Percentiles rank a stretch among this genome's conserved stretches.
These are phyloP conservation scores for Aurelia aurita complex sp. Pacific DNA, from an alignment of 30 jellyfish, hydroid and myxozoan species.

Conservation along the genomic window DNA sequence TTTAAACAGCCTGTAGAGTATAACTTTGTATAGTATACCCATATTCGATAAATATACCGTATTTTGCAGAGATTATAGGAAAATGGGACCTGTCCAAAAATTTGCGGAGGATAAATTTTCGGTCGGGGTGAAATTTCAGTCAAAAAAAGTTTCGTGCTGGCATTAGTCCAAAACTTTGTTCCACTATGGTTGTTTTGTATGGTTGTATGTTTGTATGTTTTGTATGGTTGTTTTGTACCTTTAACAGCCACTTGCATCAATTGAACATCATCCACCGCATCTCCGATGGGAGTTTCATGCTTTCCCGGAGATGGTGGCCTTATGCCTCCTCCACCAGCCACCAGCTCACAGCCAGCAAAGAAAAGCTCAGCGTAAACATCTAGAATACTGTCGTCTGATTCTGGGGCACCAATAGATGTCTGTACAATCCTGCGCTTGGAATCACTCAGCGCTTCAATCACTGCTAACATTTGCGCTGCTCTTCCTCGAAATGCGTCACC, in stretches of 20 bases:
- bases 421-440: constrained; percentile 70
- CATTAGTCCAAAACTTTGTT: too few relatives aligned
- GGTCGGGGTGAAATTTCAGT: too few relatives aligned
- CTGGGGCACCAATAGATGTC: constrained; percentile 72
- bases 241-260: constrained; percentile 64
- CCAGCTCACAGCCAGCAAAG: constrained; percentile 88
- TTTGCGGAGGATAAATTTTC: too few relatives aligned
- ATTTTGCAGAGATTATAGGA: too few relatives aligned
- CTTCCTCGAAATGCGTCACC: constrained; percentile 76
- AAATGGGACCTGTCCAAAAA: too few relatives aligned
- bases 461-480: constrained; percentile 89
- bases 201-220: too few relatives aligned
- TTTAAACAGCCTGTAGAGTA: too few relatives aligned
- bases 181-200: too few relatives aligned
- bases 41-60: too few relatives aligned
- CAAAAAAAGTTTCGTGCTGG: too few relatives aligned
- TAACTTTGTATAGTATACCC: too few relatives aligned
- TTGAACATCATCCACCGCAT: constrained; percentile 22
- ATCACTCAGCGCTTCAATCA: constrained; percentile 74
- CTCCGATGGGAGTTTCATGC: constrained; percentile 41
- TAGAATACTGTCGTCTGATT: constrained; percentile 75
- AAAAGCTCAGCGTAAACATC: constrained; percentile 87
- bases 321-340: constrained; percentile 86
- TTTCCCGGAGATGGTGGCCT: constrained; percentile 73
- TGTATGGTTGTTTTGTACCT: constrained; percentile 20